Conservation (phyloP, 2,113 vertebrate genomes). For the Archocentrus centrarchus region DNA sequence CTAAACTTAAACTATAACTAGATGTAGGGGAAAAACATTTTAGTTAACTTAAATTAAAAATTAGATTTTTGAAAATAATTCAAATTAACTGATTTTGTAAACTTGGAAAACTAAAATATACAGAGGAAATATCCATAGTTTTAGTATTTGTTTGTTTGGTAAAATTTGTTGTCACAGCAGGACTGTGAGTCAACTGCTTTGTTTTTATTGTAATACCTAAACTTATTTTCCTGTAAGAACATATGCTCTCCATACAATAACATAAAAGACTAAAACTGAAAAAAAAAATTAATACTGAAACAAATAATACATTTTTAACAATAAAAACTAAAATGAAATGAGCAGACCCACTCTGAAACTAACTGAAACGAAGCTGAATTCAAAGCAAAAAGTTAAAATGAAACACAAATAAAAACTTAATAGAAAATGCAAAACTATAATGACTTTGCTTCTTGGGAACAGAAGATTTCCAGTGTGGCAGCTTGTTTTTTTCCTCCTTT, state of each 20-base stretch:
- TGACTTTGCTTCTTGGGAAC: background rate
- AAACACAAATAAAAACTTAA: background rate
- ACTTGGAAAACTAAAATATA: too few species aligned
- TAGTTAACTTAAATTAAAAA: background rate
- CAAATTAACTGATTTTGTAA: background rate
- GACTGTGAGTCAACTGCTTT: background rate
- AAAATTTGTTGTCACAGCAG: background rate
- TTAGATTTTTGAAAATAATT: background rate
- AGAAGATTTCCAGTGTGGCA: too few species aligned
- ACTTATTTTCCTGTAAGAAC: background rate
- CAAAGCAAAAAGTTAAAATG: background rate
- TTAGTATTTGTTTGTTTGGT: background rate
- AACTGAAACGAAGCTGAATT: background rate
- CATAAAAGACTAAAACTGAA: background rate
- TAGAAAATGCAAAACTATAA: background rate
- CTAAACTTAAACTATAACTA: background rate
- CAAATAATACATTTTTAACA: accelerated
- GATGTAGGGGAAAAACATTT: background rate
- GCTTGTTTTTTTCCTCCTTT: too few species aligned
- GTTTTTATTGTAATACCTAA: background rate
- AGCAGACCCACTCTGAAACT: background rate
- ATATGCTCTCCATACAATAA: background rate
- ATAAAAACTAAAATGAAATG: background rate
- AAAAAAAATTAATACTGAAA: background rate
- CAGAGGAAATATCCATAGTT: too few species aligned